Conservation (phyloP, 2,888 invertebrate genomes). For the Mythimna pallens region DNA sequence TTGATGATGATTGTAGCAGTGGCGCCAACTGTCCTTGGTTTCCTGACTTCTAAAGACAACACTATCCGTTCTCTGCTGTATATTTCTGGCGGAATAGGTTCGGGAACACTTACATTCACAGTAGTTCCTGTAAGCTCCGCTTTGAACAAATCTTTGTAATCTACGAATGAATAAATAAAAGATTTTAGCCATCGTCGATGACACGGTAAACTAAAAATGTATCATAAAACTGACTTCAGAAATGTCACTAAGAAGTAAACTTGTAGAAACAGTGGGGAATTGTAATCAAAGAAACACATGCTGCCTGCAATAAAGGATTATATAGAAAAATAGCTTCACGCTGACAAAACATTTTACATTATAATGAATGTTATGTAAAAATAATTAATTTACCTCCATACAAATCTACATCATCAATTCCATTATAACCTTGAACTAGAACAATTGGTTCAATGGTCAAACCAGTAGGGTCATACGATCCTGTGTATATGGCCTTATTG, state of each 20-base stretch:
- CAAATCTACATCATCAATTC: conserved; percentile 72
- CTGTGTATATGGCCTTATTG: conserved; percentile 74
- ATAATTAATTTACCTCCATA: conserved; percentile 82
- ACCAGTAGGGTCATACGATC: conserved; percentile 72
- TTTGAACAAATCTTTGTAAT: conserved; percentile 69
- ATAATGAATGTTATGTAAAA: no score
- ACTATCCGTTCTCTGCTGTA: conserved; percentile 69
- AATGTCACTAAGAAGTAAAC: not conserved
- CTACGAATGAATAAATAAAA: conserved; percentile 60
- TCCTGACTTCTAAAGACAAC: conserved; percentile 74
- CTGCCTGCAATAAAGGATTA: not conserved
- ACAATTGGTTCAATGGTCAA: conserved; percentile 73
- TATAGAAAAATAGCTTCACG: not conserved
- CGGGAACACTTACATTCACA: conserved; percentile 63
- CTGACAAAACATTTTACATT: not conserved
- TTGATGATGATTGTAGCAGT: conserved; percentile 75
- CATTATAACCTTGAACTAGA: conserved; percentile 78
- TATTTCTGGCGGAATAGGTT: conserved; percentile 72
- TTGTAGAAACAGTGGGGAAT: not conserved
- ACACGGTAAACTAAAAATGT: not conserved
- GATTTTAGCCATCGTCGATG: no score
- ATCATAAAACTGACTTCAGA: not conserved
- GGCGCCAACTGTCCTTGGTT: conserved; percentile 80
- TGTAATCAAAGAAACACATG: not conserved
- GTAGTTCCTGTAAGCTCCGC: conserved; percentile 56